Conservation (phyloP, 2,888 invertebrate species). For the Hydrotaea diabolus region DNA sequence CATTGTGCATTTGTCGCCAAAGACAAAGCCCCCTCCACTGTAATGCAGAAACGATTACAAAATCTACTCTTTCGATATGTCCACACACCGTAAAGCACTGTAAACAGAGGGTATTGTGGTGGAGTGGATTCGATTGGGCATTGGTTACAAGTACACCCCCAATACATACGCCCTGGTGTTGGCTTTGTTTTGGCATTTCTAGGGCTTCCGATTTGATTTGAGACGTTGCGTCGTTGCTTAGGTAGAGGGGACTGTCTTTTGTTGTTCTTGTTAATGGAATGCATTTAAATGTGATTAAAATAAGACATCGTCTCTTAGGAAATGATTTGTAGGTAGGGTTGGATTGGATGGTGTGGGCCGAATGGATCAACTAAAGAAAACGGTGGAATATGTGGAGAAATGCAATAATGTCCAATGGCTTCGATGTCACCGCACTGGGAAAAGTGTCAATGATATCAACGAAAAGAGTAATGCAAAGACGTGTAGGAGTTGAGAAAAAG, state of each 20-base stretch:
- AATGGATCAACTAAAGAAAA: neutral
- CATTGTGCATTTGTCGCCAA: slow-evolving; percentile 55
- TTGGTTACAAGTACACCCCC: slow-evolving; percentile 10
- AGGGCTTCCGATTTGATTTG: slow-evolving; percentile 66
- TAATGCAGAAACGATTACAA: neutral
- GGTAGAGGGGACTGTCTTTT: neutral
- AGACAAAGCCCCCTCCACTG: neutral
- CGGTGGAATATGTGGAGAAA: neutral
- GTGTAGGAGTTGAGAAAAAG: too few relatives aligned
- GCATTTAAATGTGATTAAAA: slow-evolving; percentile 52
- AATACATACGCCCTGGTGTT: neutral
- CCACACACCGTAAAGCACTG: slow-evolving; percentile 55
- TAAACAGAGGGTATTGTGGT: slow-evolving; percentile 8
- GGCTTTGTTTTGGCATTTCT: slow-evolving; percentile 46
- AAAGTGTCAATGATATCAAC: too few relatives aligned
- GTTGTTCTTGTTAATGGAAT: slow-evolving; percentile 49
- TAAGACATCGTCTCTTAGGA: neutral
- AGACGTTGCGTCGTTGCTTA: neutral
- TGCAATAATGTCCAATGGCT: neutral
- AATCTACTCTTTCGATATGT: slow-evolving; percentile 38
- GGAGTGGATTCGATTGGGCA: neutral
- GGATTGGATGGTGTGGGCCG: neutral
- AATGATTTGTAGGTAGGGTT: slow-evolving; percentile 38
- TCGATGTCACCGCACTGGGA: neutral
- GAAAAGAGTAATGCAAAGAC: too few relatives aligned